These are phyloP conservation scores for Lasioglossum pauxillum DNA, from an alignment of 2,888 invertebrate species.

Conservation along the genomic window DNA sequence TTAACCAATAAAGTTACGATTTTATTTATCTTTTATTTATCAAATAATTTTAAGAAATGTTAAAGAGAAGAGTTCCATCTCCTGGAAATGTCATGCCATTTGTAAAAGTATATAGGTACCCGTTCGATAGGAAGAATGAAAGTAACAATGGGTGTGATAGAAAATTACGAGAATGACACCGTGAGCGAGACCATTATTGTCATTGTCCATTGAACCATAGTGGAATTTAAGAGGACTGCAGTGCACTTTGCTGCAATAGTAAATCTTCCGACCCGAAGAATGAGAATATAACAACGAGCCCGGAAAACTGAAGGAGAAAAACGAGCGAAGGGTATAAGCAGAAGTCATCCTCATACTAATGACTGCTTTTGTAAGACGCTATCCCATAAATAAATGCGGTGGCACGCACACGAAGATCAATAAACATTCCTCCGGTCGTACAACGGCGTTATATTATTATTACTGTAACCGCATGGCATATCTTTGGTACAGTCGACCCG, in stretches of 20 bases:
- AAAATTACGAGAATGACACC: constrained; percentile 1
- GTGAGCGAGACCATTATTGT: constrained; percentile 3
- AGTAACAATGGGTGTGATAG: constrained; percentile 1
- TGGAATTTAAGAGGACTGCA: not conserved
- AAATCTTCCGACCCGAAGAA: not conserved
- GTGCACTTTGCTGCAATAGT: not conserved
- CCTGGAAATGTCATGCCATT: not conserved
- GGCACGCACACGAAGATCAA: not conserved
- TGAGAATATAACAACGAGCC: not conserved
- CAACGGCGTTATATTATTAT: not conserved
- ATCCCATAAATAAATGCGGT: constrained; percentile 5
- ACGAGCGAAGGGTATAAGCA: not conserved
- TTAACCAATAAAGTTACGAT: not conserved
- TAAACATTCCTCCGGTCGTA: not conserved
- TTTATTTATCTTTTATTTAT: too few species aligned
- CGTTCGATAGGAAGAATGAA: not conserved
- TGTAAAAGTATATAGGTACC: not conserved
- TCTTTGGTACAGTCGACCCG: not conserved
- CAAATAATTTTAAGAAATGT: too few species aligned
- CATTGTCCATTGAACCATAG: not conserved
- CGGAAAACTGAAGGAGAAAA: not conserved
- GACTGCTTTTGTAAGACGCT: not conserved
- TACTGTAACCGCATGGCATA: not conserved
- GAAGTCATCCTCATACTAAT: constrained; percentile 9
- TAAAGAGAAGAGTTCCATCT: not conserved